phyloP scores from a whole-genome alignment of 2,113 vertebrate genomes.

The Tringa solitaria region DNA sequence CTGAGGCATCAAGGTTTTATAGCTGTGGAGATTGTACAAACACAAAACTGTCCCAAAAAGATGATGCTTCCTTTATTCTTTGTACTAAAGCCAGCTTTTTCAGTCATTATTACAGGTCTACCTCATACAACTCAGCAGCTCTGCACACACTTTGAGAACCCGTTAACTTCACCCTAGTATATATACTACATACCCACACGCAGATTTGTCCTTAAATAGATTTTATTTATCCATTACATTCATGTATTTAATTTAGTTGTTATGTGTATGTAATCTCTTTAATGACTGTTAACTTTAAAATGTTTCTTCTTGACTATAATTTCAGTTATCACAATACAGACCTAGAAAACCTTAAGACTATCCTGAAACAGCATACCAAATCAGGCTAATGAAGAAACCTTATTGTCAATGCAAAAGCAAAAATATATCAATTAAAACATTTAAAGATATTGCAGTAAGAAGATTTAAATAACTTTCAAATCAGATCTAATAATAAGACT shows the following conservation, averaged over 20 bases:
- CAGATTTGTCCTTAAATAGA: not conserved
- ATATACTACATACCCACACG: not conserved
- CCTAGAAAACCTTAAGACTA: not conserved
- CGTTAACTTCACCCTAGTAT: not conserved
- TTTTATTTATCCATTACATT: not conserved
- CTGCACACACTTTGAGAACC: not conserved
- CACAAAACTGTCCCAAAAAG: not conserved
- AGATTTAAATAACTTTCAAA: not conserved
- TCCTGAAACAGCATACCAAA: not conserved
- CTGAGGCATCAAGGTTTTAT: not conserved
- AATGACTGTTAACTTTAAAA: not conserved
- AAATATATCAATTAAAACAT: not conserved
- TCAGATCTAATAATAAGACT: not conserved
- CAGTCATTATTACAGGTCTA: not conserved
- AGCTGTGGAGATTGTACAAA: not conserved
- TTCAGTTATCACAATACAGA: not conserved
- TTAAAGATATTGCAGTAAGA: not conserved
- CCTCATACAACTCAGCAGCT: not conserved
- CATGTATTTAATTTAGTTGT: not conserved
- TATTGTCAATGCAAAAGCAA: not conserved
- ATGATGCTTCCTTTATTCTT: not conserved
- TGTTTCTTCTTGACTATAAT: not conserved
- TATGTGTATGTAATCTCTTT: not conserved
- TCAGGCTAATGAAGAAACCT: not conserved
- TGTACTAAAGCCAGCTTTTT: not conserved